Evolutionary conservation across 2,797 vertebrate species (phyloP).

Genomic region (Thalassophryne amazonica): DNA sequence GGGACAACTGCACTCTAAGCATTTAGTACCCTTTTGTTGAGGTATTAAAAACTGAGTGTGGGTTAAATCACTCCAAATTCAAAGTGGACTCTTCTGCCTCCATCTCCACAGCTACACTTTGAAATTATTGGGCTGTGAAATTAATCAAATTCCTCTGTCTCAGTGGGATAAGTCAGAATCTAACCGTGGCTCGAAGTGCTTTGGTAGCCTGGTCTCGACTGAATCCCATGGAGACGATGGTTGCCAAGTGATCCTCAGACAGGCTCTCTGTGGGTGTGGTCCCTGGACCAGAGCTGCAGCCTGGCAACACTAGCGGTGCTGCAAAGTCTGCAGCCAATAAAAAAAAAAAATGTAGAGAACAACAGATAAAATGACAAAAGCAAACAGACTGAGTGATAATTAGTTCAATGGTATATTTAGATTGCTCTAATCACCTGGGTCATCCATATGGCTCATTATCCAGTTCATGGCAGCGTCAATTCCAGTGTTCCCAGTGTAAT

Average conservation of each 20-base stretch:
- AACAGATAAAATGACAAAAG: background rate
- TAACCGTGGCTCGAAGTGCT: slow-evolving; percentile 93
- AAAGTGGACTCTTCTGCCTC: background rate
- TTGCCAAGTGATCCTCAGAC: slow-evolving; percentile 93
- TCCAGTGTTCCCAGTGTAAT: slow-evolving; percentile 96
- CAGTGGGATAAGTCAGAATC: slow-evolving; percentile 19
- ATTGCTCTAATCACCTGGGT: slow-evolving; percentile 84
- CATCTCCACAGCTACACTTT: slow-evolving; percentile 2
- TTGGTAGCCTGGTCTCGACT: slow-evolving; percentile 96
- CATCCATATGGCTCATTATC: slow-evolving; percentile 98
- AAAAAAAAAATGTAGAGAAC: slow-evolving; percentile 11
- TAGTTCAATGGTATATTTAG: background rate
- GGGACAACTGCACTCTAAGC: background rate
- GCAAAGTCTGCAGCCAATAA: slow-evolving; percentile 86
- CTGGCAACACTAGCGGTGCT: slow-evolving; percentile 90
- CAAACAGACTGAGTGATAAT: background rate
- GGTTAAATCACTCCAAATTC: background rate
- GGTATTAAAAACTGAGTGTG: background rate
- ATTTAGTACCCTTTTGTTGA: background rate
- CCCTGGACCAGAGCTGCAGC: slow-evolving; percentile 84
- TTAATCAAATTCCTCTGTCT: background rate
- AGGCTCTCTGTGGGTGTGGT: slow-evolving; percentile 84
- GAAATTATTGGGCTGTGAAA: background rate
- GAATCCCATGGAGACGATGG: slow-evolving; percentile 98
- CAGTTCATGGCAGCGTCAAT: slow-evolving; percentile 97